Conservation (phyloP, 2,888 invertebrate genomes). For the Junonia oenone region DNA sequence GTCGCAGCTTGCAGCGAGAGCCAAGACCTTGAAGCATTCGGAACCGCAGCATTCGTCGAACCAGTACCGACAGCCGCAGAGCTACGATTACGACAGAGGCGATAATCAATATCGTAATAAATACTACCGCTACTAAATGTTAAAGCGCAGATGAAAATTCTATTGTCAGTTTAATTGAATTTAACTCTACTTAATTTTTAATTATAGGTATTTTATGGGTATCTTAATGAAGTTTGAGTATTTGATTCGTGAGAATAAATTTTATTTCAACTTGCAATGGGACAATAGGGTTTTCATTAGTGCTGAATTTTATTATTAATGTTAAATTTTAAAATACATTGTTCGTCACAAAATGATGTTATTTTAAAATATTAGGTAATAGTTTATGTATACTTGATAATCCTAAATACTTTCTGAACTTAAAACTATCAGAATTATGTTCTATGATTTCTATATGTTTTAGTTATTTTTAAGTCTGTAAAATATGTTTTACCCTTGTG, state of each 20-base stretch:
- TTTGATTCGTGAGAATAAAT: not conserved
- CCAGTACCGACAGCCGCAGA: conserved; percentile 32
- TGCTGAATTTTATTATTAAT: not conserved
- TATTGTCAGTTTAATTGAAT: not conserved
- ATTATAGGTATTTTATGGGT: too few relatives aligned
- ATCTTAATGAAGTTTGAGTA: not conserved
- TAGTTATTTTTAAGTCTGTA: not conserved
- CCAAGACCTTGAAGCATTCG: conserved; percentile 61
- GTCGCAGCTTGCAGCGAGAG: conserved; percentile 67
- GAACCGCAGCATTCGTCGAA: conserved; percentile 37
- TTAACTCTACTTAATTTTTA: too few relatives aligned
- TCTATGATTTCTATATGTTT: not conserved
- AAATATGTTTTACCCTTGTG: not conserved
- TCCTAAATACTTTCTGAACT: not conserved
- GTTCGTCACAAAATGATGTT: not conserved
- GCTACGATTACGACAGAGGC: conserved; percentile 42
- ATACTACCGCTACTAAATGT: conserved; percentile 44
- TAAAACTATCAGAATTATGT: too few relatives aligned
- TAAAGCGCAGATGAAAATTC: not conserved
- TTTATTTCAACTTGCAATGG: not conserved
- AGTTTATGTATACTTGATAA: not conserved
- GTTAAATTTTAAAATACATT: not conserved
- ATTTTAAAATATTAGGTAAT: too few relatives aligned
- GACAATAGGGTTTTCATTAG: not conserved
- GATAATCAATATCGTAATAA: conserved; percentile 6